Evolutionary conservation across 2,888 invertebrate species (phyloP).

Genomic region (Parnassius glacialis): DNA sequence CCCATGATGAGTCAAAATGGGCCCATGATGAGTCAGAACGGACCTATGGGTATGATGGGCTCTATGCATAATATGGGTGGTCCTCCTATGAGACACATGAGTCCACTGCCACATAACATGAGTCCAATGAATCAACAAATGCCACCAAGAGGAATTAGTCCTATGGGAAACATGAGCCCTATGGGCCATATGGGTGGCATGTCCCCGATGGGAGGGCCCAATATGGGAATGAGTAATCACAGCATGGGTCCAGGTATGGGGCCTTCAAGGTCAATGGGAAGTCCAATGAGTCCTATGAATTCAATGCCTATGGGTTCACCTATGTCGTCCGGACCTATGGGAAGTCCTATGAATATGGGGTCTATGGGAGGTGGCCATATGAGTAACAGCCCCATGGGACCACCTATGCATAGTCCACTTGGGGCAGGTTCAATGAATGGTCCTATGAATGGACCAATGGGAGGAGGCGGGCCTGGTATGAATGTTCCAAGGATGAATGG

Average conservation of each 20-base stretch:
- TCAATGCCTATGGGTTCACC: conserved; percentile 86
- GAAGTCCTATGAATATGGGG: conserved; percentile 87
- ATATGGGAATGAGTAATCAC: conserved; percentile 84
- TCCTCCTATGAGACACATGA: conserved; percentile 84
- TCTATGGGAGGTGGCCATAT: conserved; percentile 83
- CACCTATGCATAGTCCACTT: conserved; percentile 87
- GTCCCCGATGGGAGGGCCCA: conserved; percentile 87
- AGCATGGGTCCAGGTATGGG: conserved; percentile 82
- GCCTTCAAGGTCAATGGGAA: conserved; percentile 83
- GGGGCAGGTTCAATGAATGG: conserved; percentile 82
- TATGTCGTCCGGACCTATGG: conserved; percentile 85
- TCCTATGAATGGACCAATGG: conserved; percentile 82
- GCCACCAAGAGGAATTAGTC: conserved; percentile 83
- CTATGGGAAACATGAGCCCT: conserved; percentile 87
- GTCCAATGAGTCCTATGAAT: conserved; percentile 89
- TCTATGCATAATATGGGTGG: conserved; percentile 83
- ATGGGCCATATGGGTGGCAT: conserved; percentile 85
- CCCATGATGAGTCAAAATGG: conserved; percentile 84
- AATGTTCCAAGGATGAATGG: conserved; percentile 80
- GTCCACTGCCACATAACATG: conserved; percentile 81
- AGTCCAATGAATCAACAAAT: conserved; percentile 84
- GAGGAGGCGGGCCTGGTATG: conserved; percentile 82
- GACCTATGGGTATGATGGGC: conserved; percentile 84
- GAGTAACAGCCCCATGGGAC: conserved; percentile 88
- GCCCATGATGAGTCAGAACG: conserved; percentile 85